phyloP scores from a whole-genome alignment of 2,888 invertebrate species.

The Synanthedon tipuliformis region DNA sequence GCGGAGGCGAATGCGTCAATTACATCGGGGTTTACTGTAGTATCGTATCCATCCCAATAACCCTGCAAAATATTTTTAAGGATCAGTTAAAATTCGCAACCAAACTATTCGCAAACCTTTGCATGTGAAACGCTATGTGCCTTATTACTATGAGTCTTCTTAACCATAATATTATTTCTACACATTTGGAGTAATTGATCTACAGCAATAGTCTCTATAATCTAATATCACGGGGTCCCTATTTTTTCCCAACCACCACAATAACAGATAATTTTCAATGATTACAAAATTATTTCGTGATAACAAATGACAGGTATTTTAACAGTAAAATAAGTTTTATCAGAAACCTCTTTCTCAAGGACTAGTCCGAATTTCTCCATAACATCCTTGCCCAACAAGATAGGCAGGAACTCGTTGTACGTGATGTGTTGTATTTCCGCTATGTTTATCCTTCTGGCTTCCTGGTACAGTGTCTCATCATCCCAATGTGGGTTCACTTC shows the following conservation, averaged over 20 bases:
- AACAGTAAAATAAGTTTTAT: not conserved
- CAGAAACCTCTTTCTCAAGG: slow-evolving; percentile 77
- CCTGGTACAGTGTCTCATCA: slow-evolving; percentile 91
- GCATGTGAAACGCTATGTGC: not conserved
- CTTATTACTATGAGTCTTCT: too few relatives aligned
- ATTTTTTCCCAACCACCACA: too few relatives aligned
- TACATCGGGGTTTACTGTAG: slow-evolving; percentile 87
- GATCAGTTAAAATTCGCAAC: not conserved
- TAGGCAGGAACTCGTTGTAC: slow-evolving; percentile 90
- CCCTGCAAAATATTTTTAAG: slow-evolving; percentile 57
- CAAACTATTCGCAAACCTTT: not conserved
- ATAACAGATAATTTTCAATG: too few relatives aligned
- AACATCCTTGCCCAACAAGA: slow-evolving; percentile 88
- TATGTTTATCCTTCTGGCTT: slow-evolving; percentile 84
- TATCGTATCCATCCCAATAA: slow-evolving; percentile 87
- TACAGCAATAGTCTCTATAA: too few relatives aligned
- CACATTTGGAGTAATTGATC: too few relatives aligned
- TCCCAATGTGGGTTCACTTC: slow-evolving; percentile 93
- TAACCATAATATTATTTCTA: too few relatives aligned
- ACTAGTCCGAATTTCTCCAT: slow-evolving; percentile 92
- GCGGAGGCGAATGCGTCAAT: slow-evolving; percentile 92
- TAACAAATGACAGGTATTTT: too few relatives aligned
- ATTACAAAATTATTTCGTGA: too few relatives aligned
- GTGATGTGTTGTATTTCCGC: slow-evolving; percentile 91
- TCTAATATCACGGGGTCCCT: too few relatives aligned